Evolutionary conservation across 2,113 vertebrate species (phyloP), one percentile per base, ranked within the genome.

Genomic region (Scartelaos histophorus): DNA sequence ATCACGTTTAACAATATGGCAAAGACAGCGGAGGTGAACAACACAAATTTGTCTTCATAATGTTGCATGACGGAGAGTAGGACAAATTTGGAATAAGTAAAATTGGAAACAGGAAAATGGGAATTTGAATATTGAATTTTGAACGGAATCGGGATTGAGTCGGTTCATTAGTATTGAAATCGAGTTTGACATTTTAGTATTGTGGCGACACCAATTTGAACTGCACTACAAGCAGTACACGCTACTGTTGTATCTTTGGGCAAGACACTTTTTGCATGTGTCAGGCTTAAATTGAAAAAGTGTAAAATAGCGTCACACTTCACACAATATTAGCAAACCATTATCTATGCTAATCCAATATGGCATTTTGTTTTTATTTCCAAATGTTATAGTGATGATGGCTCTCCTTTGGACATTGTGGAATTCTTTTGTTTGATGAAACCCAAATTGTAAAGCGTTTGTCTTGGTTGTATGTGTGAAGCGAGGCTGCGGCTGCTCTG

Each of bases 401-500:
- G 38, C 38, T 43, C 38, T 43, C 38, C 51, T n/a, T 54, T 10
- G n/a, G 51, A 54, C 51, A 25, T 58, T 25, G 56, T 22, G 34
- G 24, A 61, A 15, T 61, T 34, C 13, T 61, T 34, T 17, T 34
- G 13, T 64, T 38, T 64, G 0, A n/a, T 19, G 11, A 9, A n/a
- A 5, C 38, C 34, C 17, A 49, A 82, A 71, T 29, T 19, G n/a
- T 45, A 58, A 49, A 66, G 66, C 22, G 10, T 10, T 64, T 57
- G 16, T 17, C 35, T 43, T 54, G 24, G 46, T 35, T 66, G 22
- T 22, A 15, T 35, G 66, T 70, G 70, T 70, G 68, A 67, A 79
- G 75, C 64, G 62, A 72, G 45, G 64, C 74, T 67, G 70, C 67
- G 7, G 25, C 43, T 34, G 67, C 2, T 5, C 11, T 70, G 64